Evolutionary conservation across 2,113 vertebrate species (phyloP).

Genomic region (Thalassarche chlororhynchos): DNA sequence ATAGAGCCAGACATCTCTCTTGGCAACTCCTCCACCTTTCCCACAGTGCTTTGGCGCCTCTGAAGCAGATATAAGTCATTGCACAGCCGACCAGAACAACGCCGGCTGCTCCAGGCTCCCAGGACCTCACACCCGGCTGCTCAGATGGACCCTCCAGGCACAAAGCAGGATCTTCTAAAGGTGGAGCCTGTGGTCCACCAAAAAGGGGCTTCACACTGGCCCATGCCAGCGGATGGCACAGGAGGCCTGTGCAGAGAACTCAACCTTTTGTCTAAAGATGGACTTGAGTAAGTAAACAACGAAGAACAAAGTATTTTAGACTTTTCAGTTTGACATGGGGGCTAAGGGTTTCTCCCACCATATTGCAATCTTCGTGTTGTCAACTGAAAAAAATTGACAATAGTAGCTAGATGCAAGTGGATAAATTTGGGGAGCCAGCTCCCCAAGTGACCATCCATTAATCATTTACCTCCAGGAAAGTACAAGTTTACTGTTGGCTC

Average conservation of each 20-base stretch:
- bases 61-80: neutral
- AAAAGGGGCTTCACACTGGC: neutral
- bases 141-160: neutral
- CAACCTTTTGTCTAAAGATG: neutral
- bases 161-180: neutral
- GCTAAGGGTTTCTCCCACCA: neutral
- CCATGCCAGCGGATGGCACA: accelerated
- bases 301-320: neutral
- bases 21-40: neutral
- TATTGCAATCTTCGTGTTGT: neutral
- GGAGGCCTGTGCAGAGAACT: neutral
- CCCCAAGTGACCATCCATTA: neutral
- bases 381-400: neutral
- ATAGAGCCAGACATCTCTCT: neutral
- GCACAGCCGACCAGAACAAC: neutral
- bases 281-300: neutral
- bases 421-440: neutral
- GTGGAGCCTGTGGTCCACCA: neutral
- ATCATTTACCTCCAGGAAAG: neutral
- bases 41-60: neutral
- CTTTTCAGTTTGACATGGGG: neutral
- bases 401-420: neutral
- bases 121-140: neutral
- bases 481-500: neutral
- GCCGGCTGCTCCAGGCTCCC: neutral